Percentiles rank a stretch among this genome's conserved stretches.
phyloP scores from a whole-genome alignment of 2,113 vertebrate species.

The Clarias magur region DNA sequence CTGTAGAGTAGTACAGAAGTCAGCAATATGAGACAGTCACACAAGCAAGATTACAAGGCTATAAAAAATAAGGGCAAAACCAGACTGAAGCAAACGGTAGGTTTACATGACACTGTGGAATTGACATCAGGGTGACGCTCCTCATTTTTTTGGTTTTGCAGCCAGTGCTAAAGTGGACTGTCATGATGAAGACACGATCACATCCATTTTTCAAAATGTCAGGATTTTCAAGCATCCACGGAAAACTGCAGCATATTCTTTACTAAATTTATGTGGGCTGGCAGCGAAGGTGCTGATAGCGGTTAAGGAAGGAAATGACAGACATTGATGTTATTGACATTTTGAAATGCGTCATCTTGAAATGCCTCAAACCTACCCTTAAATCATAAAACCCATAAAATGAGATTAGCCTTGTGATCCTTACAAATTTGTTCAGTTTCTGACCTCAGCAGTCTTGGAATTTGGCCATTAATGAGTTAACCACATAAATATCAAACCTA shows the following conservation, averaged over 20 bases:
- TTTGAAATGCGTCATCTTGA: background rate
- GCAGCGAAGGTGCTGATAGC: background rate
- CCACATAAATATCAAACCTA: background rate
- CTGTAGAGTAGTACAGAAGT: background rate
- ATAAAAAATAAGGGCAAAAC: background rate
- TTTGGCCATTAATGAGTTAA: background rate
- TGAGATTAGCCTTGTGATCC: background rate
- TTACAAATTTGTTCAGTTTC: background rate
- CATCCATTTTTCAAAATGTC: background rate
- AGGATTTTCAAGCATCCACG: background rate
- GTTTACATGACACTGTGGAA: conserved; percentile 8
- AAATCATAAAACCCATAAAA: background rate
- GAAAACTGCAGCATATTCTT: background rate
- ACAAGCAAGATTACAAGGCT: background rate
- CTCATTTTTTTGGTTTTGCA: background rate
- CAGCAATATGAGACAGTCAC: background rate
- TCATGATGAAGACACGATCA: background rate
- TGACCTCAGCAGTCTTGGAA: background rate
- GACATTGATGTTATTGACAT: background rate
- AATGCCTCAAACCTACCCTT: background rate
- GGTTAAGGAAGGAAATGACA: background rate
- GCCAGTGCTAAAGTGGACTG: background rate
- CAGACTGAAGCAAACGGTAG: background rate
- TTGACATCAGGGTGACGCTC: background rate
- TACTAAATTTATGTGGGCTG: conserved; percentile 3